Percentiles rank a stretch among this genome's conserved stretches.
phyloP scores from a whole-genome alignment of 2,113 vertebrate genomes.

The Lophura nycthemera region DNA sequence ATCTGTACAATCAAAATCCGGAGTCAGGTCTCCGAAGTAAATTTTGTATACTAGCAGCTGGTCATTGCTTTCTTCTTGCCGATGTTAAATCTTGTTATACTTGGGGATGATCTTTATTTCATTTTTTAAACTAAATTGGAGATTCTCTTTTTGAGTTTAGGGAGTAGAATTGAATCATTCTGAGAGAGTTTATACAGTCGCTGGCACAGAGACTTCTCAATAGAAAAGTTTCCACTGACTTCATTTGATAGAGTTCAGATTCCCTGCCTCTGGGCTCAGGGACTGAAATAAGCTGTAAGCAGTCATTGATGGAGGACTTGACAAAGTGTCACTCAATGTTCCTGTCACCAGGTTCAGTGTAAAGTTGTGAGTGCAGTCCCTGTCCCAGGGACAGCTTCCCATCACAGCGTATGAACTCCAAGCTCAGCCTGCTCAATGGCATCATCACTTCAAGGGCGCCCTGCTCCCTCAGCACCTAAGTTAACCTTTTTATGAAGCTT shows the following conservation, averaged over 20 bases:
- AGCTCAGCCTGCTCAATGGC: neutral
- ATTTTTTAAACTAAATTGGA: slow-evolving; percentile 58
- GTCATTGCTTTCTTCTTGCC: slow-evolving; percentile 41
- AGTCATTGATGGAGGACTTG: slow-evolving; percentile 14
- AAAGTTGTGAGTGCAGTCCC: neutral
- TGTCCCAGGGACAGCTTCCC: neutral
- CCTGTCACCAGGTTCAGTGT: neutral
- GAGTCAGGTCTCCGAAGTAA: slow-evolving; percentile 32
- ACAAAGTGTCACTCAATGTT: neutral
- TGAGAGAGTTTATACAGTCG: slow-evolving; percentile 41
- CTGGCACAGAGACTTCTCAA: slow-evolving; percentile 19
- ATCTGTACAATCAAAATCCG: slow-evolving; percentile 23
- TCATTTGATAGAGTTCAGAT: slow-evolving; percentile 40
- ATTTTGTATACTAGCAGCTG: slow-evolving; percentile 59
- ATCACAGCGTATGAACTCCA: neutral
- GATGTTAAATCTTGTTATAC: slow-evolving; percentile 51
- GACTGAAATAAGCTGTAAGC: neutral
- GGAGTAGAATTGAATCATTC: slow-evolving; percentile 53
- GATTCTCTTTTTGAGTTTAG: slow-evolving; percentile 44
- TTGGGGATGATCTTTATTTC: slow-evolving; percentile 61
- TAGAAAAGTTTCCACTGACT: slow-evolving; percentile 55
- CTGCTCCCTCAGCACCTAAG: neutral
- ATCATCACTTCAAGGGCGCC: neutral
- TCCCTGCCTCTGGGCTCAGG: slow-evolving; percentile 28
- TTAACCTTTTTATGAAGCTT: neutral